Conservation (phyloP, 2,888 invertebrate species). For the Argyresthia albistria region DNA sequence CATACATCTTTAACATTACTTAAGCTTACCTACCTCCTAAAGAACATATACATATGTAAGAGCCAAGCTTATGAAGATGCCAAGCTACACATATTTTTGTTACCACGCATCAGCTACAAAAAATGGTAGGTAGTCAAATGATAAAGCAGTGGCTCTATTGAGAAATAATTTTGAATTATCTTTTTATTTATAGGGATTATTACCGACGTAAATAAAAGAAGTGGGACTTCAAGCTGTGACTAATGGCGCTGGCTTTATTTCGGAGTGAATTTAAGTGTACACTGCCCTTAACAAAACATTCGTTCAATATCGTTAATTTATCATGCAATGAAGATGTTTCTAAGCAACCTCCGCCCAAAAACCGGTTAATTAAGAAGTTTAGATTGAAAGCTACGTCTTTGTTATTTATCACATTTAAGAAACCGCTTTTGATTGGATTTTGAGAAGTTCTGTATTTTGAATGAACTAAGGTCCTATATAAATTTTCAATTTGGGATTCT, state of each 20-base stretch:
- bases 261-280: slow-evolving; percentile 17
- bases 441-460: no score
- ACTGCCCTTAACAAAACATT: slow-evolving; percentile 43
- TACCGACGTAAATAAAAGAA: slow-evolving; percentile 43
- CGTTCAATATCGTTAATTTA: slow-evolving; percentile 37
- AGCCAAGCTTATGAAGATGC: no score
- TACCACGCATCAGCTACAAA: no score
- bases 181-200: slow-evolving; percentile 46
- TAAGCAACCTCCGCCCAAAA: slow-evolving; percentile 36
- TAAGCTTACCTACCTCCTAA: no score
- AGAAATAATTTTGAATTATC: slow-evolving; percentile 44
- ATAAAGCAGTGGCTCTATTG: slow-evolving; percentile 18
- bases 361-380: slow-evolving; percentile 32
- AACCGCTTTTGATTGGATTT: slow-evolving; percentile 7
- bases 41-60: no score
- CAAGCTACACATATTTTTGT: no score
- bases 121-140: no score
- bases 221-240: slow-evolving; percentile 58
- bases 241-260: slow-evolving; percentile 38
- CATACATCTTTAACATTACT: no score
- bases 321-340: slow-evolving; percentile 54
- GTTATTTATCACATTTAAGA: slow-evolving; percentile 32
- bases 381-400: slow-evolving; percentile 26
- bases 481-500: no score
- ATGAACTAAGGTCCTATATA: no score